Percentiles rank a stretch among this genome's conserved stretches.
These are phyloP conservation scores for Acanthopleura granulata DNA, from an alignment of 2,888 invertebrate genomes.

Conservation along the genomic window DNA sequence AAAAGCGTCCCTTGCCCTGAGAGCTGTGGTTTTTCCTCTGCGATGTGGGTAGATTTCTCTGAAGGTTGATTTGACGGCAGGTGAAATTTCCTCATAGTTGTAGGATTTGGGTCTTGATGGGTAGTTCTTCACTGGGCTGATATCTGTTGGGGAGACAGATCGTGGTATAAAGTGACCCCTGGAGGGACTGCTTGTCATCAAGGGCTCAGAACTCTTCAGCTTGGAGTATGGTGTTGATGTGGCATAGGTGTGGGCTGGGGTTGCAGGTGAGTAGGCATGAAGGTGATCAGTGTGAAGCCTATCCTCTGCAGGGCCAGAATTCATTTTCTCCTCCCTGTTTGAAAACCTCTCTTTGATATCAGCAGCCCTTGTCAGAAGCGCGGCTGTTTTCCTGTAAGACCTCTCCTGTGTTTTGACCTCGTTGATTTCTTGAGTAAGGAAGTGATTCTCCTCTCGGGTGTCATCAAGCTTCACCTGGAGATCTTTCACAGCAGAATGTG, in stretches of 20 bases:
- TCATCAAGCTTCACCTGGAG: conserved; percentile 50
- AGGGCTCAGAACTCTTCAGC: conserved; percentile 13
- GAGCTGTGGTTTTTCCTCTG: neutral
- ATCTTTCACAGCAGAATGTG: conserved; percentile 52
- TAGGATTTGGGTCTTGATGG: neutral
- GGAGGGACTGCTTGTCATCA: conserved; percentile 18
- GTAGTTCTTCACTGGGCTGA: neutral
- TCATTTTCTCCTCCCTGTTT: neutral
- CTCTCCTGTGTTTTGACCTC: conserved; percentile 1
- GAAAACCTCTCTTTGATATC: neutral
- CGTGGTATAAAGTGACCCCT: conserved; percentile 7
- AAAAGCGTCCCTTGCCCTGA: neutral
- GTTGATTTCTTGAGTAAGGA: conserved; percentile 45
- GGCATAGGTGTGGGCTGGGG: neutral
- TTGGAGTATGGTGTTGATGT: conserved; percentile 6
- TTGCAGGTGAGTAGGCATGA: neutral
- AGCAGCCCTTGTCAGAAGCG: neutral
- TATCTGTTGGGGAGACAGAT: conserved; percentile 6
- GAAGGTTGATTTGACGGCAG: neutral
- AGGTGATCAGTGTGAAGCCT: neutral
- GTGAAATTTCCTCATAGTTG: conserved; percentile 18
- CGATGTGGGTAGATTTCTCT: conserved; percentile 21
- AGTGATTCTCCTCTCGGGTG: conserved; percentile 48
- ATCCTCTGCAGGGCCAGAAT: neutral
- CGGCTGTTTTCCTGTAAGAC: neutral